Base-by-base conservation (phyloP, 2,113 vertebrate genomes). In the Carlito syrichta region DNA sequence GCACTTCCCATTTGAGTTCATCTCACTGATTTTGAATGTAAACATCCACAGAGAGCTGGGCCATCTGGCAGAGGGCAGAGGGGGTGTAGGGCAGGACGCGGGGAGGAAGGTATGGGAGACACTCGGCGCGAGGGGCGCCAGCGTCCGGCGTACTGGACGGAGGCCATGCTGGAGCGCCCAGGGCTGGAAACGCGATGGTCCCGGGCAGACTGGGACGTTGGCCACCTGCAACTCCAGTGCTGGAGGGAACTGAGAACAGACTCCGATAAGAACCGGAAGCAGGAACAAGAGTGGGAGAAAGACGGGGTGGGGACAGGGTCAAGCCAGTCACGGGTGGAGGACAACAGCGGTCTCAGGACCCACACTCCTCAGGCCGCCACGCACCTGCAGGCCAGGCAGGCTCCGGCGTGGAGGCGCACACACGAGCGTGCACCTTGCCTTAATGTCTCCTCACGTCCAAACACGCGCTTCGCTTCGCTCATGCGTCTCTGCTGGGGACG, bases 401-500 rank as follows among this genome's bases (percentile, higher is more conserved):
- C 58, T 85, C 62, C 40, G 69, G 10, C 32, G 50, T 4, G 54
- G 62, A 48, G 60, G 89, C 85, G 94, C 45, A 92, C 96, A 77
- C 27, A 83, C 91, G 60, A 60, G 30, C 66, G 32, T 91, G 38
- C 85, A 63, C 52, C 56, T 79, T 91, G 35, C 73, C 95, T 86
- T 93, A 74, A 82, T 93, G 83, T 38, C 56, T 94, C 52, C 62
- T 94, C 8, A 63, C 85, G 90, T 83, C 43, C 63, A 93, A 94
- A 90, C 35, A 73, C 8, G 6, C 69, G 43, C 87, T 92, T 94
- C 91, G 77, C 96, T 95, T 95, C 19, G 95, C 38, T 93, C 77
- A 17, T 96, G 86, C 84, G 69, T 93, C 93, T 95, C 86, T 85
- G 54, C 50, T 71, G n/a, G 35, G 62, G 68, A 89, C 96, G 78